Percentiles rank a stretch among this genome's conserved stretches.
Evolutionary conservation across 2,888 invertebrate species (phyloP).

Genomic region (Drosophila yooni): DNA sequence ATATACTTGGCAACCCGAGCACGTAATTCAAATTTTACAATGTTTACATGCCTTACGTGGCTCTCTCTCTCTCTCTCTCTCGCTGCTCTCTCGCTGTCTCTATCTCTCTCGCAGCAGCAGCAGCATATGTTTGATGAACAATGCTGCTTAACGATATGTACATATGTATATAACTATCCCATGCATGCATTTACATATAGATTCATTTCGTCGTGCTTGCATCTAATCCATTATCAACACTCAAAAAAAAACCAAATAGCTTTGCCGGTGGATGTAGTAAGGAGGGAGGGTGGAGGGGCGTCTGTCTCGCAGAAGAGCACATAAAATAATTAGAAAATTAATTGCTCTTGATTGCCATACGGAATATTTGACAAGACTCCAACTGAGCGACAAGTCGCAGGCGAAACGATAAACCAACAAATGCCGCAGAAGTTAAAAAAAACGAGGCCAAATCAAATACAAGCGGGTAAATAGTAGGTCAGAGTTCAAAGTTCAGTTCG

Average conservation of each 20-base stretch:
- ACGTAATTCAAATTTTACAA: slow-evolving; percentile 79
- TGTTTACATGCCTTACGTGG: slow-evolving; percentile 73
- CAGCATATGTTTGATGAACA: slow-evolving; percentile 57
- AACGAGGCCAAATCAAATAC: not conserved
- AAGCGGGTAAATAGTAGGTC: not conserved
- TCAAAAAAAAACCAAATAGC: not conserved
- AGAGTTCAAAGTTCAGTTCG: not conserved
- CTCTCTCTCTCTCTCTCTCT: slow-evolving; percentile 4
- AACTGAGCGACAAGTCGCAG: not conserved
- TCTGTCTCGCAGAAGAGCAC: slow-evolving; percentile 14
- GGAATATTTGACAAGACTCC: slow-evolving; percentile 31
- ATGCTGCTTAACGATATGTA: slow-evolving; percentile 23
- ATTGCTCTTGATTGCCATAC: slow-evolving; percentile 43
- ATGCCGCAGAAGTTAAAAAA: not conserved
- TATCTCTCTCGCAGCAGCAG: not conserved
- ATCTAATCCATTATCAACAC: not conserved
- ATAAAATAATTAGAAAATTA: slow-evolving; percentile 49
- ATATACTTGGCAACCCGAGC: slow-evolving; percentile 58
- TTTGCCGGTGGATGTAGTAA: not conserved
- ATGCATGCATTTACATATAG: slow-evolving; percentile 1
- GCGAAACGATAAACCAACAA: not conserved
- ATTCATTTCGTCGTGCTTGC: not conserved
- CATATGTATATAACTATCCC: not conserved
- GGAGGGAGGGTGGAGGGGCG: not conserved
- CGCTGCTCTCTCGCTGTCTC: too few species aligned